Percentiles rank a stretch among this genome's conserved stretches.
Evolutionary conservation across 2,113 vertebrate genomes (phyloP).

Genomic region (Microtus ochrogaster): DNA sequence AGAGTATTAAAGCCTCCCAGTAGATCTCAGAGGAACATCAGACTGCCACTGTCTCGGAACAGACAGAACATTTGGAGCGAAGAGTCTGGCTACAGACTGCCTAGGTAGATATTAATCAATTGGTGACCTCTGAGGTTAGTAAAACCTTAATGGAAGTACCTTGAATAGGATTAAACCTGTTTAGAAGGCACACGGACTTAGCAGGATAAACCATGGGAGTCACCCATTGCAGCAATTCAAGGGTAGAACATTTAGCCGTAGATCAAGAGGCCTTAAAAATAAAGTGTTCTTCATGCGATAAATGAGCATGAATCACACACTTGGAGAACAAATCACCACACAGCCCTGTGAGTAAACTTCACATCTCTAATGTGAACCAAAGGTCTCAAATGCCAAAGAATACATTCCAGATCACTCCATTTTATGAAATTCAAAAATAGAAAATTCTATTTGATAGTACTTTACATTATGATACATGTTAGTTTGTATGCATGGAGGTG

Average conservation of each 20-base stretch:
- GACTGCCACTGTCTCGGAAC: background rate
- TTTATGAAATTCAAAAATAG: background rate
- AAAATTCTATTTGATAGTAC: background rate
- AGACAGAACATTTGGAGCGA: background rate
- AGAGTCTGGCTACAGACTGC: background rate
- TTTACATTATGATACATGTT: background rate
- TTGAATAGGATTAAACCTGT: slow-evolving; percentile 40
- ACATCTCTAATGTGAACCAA: background rate
- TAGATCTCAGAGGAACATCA: background rate
- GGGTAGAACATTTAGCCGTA: background rate
- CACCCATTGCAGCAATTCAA: background rate
- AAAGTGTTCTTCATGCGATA: slow-evolving; percentile 10
- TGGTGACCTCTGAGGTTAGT: background rate
- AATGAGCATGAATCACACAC: background rate
- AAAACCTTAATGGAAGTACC: slow-evolving; percentile 17
- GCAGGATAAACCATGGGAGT: background rate
- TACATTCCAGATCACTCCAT: background rate
- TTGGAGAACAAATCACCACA: background rate
- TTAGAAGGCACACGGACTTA: slow-evolving; percentile 11
- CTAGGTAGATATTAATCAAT: background rate
- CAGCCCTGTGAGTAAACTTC: background rate
- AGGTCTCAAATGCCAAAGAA: slow-evolving; percentile 3
- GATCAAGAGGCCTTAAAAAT: slow-evolving; percentile 31
- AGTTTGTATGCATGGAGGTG: accelerated
- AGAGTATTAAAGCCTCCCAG: background rate